Percentiles rank a stretch among this genome's conserved stretches.
Evolutionary conservation across 1,140 invertebrate species (phyloP).

Genomic region (Drosophila setifemur): DNA sequence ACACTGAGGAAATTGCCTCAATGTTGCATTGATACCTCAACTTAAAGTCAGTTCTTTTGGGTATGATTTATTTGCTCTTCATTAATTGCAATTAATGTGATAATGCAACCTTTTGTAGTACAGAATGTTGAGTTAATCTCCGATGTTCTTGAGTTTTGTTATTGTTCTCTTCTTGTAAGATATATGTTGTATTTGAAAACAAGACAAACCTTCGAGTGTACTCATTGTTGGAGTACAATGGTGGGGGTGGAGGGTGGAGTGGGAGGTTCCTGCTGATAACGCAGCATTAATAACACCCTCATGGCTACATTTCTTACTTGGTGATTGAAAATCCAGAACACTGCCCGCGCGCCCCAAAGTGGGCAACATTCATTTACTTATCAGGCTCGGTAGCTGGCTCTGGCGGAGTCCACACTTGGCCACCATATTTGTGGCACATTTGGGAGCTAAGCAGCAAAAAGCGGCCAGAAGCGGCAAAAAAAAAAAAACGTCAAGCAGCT

Average conservation of each 20-base stretch:
- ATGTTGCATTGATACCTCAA: no score
- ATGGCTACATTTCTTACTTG: constrained; percentile 28
- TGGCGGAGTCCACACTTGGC: constrained; percentile 6
- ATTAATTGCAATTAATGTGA: no score
- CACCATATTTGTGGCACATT: constrained; percentile 63
- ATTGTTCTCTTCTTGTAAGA: no score
- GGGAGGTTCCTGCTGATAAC: constrained; percentile 53
- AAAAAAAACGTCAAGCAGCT: constrained; percentile 18
- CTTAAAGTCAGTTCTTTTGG: no score
- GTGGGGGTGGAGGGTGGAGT: neutral
- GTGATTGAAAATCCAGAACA: constrained; percentile 69
- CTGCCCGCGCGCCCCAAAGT: constrained; percentile 38
- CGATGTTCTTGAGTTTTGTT: no score
- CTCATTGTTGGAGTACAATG: neutral
- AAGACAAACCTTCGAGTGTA: no score
- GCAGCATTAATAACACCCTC: constrained; percentile 68
- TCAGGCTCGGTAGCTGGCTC: constrained; percentile 39
- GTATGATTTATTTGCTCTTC: no score
- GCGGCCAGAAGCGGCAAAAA: no score
- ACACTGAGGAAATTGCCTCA: constrained; percentile 39
- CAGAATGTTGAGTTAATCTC: no score
- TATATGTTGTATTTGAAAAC: no score
- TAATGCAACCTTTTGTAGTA: no score
- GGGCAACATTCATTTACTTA: constrained; percentile 58
- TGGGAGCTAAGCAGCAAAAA: constrained; percentile 60